Conservation (phyloP, 2,888 invertebrate genomes). For the Tortricodes alternella region DNA sequence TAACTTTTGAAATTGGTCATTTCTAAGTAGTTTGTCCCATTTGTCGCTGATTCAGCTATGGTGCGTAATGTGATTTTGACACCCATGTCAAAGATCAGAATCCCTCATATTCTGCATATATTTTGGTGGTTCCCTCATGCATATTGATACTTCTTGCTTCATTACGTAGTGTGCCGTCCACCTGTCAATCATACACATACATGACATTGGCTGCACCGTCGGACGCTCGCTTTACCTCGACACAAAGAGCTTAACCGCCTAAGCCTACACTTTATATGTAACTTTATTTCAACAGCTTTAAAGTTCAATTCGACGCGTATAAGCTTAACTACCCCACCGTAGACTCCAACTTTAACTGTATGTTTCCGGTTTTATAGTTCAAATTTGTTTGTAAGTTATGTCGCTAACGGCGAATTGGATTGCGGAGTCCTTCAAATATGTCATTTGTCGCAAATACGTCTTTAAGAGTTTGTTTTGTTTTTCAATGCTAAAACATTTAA, state of each 20-base stretch:
- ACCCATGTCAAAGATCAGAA: too few relatives aligned
- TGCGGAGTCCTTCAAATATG: slow-evolving; percentile 33
- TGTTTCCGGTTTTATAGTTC: background rate
- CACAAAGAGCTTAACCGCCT: background rate
- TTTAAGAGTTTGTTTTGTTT: slow-evolving; percentile 38
- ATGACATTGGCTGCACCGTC: background rate
- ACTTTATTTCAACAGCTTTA: too few relatives aligned
- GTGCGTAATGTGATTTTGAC: too few relatives aligned
- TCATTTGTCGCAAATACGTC: slow-evolving; percentile 37
- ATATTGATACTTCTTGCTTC: background rate
- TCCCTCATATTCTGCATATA: background rate
- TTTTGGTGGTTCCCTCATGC: background rate
- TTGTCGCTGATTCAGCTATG: too few relatives aligned
- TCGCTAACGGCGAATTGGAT: background rate
- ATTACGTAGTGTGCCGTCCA: background rate
- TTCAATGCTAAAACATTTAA: slow-evolving; percentile 38
- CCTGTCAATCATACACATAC: background rate
- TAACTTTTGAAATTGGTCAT: too few relatives aligned
- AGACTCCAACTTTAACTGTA: slow-evolving; percentile 6
- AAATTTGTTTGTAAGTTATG: background rate
- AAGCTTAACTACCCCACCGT: slow-evolving; percentile 16
- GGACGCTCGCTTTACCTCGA: background rate
- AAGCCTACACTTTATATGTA: background rate
- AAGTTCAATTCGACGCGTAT: too few relatives aligned
- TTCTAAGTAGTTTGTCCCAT: too few relatives aligned